A percentile compares a stretch with the other conserved stretches of the same genome.
Conservation (phyloP, 2,113 vertebrate species). For the Ceratotherium simum region DNA sequence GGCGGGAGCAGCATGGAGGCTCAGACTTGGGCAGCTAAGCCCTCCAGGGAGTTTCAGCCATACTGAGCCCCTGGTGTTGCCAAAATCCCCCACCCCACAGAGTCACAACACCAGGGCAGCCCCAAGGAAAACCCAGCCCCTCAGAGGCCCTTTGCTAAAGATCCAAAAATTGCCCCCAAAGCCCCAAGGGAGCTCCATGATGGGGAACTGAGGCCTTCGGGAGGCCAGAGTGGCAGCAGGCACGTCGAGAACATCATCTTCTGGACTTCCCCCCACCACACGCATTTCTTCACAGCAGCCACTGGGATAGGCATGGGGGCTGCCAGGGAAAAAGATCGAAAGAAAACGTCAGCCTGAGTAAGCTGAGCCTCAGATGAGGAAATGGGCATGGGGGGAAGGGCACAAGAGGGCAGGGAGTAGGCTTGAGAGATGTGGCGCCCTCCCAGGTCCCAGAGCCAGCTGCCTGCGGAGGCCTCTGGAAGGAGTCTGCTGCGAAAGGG, state of each 20-base stretch:
- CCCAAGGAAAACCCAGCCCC: slow-evolving; percentile 66
- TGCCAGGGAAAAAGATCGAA: not conserved
- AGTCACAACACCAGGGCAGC: not conserved
- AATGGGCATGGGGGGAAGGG: not conserved
- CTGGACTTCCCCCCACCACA: slow-evolving; percentile 58
- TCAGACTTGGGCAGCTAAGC: not conserved
- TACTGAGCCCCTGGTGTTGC: not conserved
- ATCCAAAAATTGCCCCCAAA: slow-evolving; percentile 34
- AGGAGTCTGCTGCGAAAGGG: not conserved
- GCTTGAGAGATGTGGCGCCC: not conserved
- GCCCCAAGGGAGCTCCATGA: fast-evolving
- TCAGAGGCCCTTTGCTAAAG: not conserved
- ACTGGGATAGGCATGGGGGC: not conserved
- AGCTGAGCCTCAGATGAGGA: not conserved
- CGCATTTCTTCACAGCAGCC: not conserved
- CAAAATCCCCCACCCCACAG: slow-evolving; percentile 4
- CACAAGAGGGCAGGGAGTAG: too few species aligned
- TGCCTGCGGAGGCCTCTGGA: not conserved
- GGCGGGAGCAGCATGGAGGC: not conserved
- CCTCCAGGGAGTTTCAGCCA: not conserved
- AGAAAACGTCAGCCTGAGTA: not conserved
- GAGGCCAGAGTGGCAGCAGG: too few species aligned
- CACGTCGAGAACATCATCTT: not conserved
- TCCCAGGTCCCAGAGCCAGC: not conserved
- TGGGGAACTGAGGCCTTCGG: slow-evolving; percentile 60